Percentiles rank a stretch among this genome's conserved stretches.
phyloP scores from a whole-genome alignment of 2,113 vertebrate species.

The Genyomyrus donnyi region DNA sequence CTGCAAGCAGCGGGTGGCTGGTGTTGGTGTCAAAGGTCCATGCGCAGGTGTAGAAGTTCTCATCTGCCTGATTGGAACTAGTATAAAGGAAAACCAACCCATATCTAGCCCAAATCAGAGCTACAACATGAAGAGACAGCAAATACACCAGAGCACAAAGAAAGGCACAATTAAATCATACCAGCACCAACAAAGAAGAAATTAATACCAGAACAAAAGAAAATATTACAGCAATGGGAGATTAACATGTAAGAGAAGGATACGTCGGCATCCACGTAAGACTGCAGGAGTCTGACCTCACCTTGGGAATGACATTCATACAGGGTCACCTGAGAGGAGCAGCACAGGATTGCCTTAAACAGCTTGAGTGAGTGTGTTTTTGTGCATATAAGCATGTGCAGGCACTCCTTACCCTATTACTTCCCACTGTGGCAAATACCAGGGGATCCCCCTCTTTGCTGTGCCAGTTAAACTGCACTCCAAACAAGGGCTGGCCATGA shows the following conservation, averaged over 20 bases:
- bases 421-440: conserved; percentile 95
- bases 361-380: background rate
- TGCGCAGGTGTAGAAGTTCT: conserved; percentile 97
- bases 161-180: background rate
- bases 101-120: background rate
- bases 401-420: conserved; percentile 78
- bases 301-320: conserved; percentile 98
- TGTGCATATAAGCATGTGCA: background rate
- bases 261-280: conserved; percentile 97
- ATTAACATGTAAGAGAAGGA: conserved; percentile 59
- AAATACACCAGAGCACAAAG: background rate
- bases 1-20: conserved; percentile 89
- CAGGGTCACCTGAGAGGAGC: conserved; percentile 77
- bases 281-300: conserved; percentile 87
- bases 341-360: background rate
- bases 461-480: conserved; percentile 98
- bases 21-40: conserved; percentile 98
- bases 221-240: background rate
- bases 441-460: conserved; percentile 97
- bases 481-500: conserved; percentile 92
- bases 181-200: background rate
- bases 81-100: conserved; percentile 54
- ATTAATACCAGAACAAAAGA: background rate
- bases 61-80: conserved; percentile 72
- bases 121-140: background rate